phyloP scores from a whole-genome alignment of 2,888 invertebrate species.

The Chymomyza amoena region DNA sequence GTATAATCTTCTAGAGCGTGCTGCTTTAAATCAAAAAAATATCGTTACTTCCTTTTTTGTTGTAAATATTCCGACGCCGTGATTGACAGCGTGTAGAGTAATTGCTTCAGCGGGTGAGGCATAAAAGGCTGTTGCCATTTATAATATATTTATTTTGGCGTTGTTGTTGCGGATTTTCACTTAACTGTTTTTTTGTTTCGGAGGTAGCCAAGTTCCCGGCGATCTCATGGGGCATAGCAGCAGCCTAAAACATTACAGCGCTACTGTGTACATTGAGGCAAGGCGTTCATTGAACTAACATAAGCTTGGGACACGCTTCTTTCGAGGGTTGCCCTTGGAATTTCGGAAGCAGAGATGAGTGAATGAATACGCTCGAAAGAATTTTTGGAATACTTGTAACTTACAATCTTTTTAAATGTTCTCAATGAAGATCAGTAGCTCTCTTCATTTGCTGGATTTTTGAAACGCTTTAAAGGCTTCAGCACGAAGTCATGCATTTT shows the following conservation, averaged over 20 bases:
- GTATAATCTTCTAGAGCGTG: constrained; percentile 43
- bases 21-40: constrained; percentile 38
- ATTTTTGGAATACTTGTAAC: too few relatives aligned
- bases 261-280: constrained; percentile 26
- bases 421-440: too few relatives aligned
- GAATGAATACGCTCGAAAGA: too few relatives aligned
- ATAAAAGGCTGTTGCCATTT: constrained; percentile 6
- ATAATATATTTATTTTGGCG: background rate
- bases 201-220: background rate
- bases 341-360: too few relatives aligned
- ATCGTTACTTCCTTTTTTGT: constrained; percentile 55
- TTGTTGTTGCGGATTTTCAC: background rate
- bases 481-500: too few relatives aligned
- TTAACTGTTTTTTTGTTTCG: background rate
- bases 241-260: constrained; percentile 39
- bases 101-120: constrained; percentile 18
- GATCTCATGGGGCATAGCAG: background rate
- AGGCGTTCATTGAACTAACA: constrained; percentile 61
- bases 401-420: too few relatives aligned
- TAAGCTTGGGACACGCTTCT: constrained; percentile 9
- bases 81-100: constrained; percentile 14
- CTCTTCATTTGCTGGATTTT: too few relatives aligned
- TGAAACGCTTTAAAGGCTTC: too few relatives aligned
- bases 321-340: too few relatives aligned
- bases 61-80: constrained; percentile 17